Base-by-base conservation (phyloP, 2,888 invertebrate species). In the Ectobius pallidus region DNA sequence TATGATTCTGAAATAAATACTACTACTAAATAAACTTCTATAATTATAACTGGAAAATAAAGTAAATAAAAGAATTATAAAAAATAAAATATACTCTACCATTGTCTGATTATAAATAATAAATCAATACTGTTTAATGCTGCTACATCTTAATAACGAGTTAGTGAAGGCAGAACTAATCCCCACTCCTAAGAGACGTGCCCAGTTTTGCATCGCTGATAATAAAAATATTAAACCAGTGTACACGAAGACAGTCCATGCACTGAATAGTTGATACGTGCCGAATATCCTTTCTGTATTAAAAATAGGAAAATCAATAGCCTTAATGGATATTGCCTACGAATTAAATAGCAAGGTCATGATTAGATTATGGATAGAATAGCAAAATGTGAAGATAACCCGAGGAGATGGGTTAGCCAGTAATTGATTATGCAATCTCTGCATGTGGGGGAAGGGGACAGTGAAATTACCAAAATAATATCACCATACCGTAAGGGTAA, bases 371-470 rank as follows among this genome's bases (percentile, higher is more conserved):
- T 34, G 30, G 52, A 22, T 25, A 25, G 20, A 49, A 49, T 22
- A 25, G 27, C 27, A 27, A 27, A 27, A 16, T 27, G 22, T 55
- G 58, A 7, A 16, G 32, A 58, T 30, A 58, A 30, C 30, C 30
- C 58, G 1, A 6, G 14, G 14, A 32, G 55, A 27, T 1, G 55
- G 55, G 55, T 55, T 22, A 55, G 22, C 14, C 30, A 30, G 7
- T 58, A 58, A 58, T 30, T 55, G 55, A 55, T 55, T 58, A 25
- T 30, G 58, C n/a, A 58, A n/a, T 58, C 58, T 14, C 32, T n/a
- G 2, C 58, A 58, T 30, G 22, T 30, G 30, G 30, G 32, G 25
- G 27, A 1, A 25, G 52, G 16, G 25, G 14, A 30, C 30, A 22
- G 1, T 7, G 30, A n/a, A 58, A 58, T 58, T 58, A 30, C 30